Evolutionary conservation across 2,888 invertebrate genomes (phyloP), one percentile per base, ranked within the genome.

Genomic region (Eupithecia insigniata): DNA sequence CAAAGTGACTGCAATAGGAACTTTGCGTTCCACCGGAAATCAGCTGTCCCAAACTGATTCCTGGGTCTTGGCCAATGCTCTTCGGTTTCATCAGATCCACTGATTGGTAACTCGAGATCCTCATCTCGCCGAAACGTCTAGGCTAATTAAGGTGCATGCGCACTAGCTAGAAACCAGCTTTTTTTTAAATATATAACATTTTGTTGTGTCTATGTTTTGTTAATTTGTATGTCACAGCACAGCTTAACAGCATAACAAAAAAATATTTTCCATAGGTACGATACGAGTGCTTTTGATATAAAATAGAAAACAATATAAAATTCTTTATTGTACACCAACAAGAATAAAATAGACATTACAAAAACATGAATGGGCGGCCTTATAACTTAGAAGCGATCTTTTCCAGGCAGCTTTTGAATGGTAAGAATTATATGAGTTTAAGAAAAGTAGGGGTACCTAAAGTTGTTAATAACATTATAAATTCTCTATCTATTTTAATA

Each of bases 11-110:
- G 84, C 79, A 76, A 79, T 77, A 82, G 82, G 81, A 80, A 82
- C 81, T 82, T 76, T 74, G 77, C 74, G 58, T 78, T 73, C 73
- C 79, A 81, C 87, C 91, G 93, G 93, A 93, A 93, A 92, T 93
- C 91, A 93, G 89, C 90, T 92, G 93, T 93, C 93, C 85, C 84
- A 88, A 86, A 84, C 85, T 85, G 90, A 91, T 90, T 89, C 88
- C 83, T 90, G 90, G 90, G 90, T 88, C 88, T 88, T 88, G 84
- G 89, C 92, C 90, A 92, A 91, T 91, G 87, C 84, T 84, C 85
- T 88, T 87, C 84, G 82, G 88, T 90, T 89, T 86, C 89, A 88
- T 89, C 89, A 87, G 88, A 90, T 90, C 87, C 82, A 85, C 86
- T 76, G 68, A 89, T 89, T 85, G 85, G 90, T 90, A 91, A 91